These are phyloP conservation scores for Phlogophora meticulosa DNA, from an alignment of 2,888 invertebrate species.

Conservation along the genomic window DNA sequence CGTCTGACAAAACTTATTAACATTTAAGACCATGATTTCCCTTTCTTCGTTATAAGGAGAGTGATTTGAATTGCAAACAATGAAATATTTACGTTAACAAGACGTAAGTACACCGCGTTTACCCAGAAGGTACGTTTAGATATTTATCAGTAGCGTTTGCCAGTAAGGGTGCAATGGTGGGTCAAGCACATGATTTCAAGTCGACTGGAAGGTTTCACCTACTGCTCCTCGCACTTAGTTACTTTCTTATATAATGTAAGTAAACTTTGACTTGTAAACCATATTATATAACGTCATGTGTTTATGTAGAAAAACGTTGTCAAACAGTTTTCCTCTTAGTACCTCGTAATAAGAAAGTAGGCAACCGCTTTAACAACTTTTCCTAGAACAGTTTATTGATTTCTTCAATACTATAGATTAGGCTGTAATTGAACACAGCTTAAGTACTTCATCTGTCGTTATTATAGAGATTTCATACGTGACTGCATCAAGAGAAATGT, in stretches of 20 bases:
- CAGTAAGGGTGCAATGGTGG: constrained; percentile 57
- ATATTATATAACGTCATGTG: constrained; percentile 56
- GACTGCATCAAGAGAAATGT: constrained; percentile 62
- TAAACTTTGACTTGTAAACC: constrained; percentile 54
- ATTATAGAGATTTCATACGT: constrained; percentile 54
- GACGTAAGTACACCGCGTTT: neutral
- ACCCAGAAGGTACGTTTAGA: constrained; percentile 21
- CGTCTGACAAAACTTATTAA: constrained; percentile 12
- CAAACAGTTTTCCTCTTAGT: constrained; percentile 43
- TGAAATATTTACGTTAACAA: constrained; percentile 4
- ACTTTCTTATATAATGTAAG: constrained; percentile 48
- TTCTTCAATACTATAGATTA: constrained; percentile 37
- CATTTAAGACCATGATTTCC: constrained; percentile 17
- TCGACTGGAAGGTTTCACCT: constrained; percentile 68
- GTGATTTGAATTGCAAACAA: constrained; percentile 11
- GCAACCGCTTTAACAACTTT: constrained; percentile 33
- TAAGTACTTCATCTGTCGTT: constrained; percentile 34
- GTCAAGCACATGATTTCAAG: constrained; percentile 68
- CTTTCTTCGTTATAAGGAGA: neutral
- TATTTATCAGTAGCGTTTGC: constrained; percentile 32
- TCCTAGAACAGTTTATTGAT: constrained; percentile 29
- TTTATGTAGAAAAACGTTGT: constrained; percentile 45
- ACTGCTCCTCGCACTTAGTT: constrained; percentile 41
- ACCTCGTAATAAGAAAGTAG: constrained; percentile 36
- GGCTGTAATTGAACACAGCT: constrained; percentile 35